phyloP scores from a whole-genome alignment of 2,888 invertebrate genomes.

The Apotomis betuletana region DNA sequence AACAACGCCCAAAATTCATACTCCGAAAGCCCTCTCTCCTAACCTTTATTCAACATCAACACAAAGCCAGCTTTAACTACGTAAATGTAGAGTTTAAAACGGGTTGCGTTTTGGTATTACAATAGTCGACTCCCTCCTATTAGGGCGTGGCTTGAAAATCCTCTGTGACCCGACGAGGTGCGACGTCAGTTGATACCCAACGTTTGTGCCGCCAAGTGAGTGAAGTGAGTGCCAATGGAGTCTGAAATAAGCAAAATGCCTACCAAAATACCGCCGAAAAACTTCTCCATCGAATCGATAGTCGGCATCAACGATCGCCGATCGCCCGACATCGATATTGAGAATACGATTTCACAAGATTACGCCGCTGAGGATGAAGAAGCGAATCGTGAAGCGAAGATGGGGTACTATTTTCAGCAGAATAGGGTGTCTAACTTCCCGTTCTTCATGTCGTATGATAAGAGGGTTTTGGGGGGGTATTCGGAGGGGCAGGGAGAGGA shows the following conservation, averaged over 20 bases:
- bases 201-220: slow-evolving; percentile 27
- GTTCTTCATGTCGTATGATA: slow-evolving; percentile 79
- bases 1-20: slow-evolving; percentile 5
- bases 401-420: slow-evolving; percentile 77
- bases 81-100: background rate
- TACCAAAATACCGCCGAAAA: slow-evolving; percentile 81
- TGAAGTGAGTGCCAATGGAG: slow-evolving; percentile 61
- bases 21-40: background rate
- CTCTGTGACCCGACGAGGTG: background rate
- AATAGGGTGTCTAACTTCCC: slow-evolving; percentile 77
- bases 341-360: slow-evolving; percentile 72
- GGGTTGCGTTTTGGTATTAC: background rate
- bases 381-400: slow-evolving; percentile 69
- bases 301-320: slow-evolving; percentile 74
- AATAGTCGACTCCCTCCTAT: slow-evolving; percentile 16
- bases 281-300: slow-evolving; percentile 86
- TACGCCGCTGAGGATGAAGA: slow-evolving; percentile 71
- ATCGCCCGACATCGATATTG: slow-evolving; percentile 78
- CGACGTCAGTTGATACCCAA: slow-evolving; percentile 20
- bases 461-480: slow-evolving; percentile 62
- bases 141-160: slow-evolving; percentile 24
- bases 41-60: background rate
- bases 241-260: slow-evolving; percentile 75
- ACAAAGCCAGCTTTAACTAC: background rate
- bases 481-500: slow-evolving; percentile 65